Evolutionary conservation across 2,797 vertebrate species (phyloP).

Genomic region (Tympanoctomys barrerae): DNA sequence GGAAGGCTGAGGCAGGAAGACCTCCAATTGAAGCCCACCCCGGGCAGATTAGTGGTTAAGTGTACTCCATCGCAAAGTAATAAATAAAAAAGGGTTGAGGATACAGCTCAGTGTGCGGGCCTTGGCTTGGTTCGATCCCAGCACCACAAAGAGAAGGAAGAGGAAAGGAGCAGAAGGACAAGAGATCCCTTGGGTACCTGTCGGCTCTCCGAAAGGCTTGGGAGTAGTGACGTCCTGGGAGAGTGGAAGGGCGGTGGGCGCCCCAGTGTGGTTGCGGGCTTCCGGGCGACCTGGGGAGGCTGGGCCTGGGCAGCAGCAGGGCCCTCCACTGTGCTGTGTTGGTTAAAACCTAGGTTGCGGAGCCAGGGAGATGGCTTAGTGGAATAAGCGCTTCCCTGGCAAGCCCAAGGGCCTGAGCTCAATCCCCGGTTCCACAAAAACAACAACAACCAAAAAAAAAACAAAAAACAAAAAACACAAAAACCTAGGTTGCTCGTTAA

Average conservation of each 20-base stretch:
- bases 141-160: not conserved
- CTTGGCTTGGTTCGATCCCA: not conserved
- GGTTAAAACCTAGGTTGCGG: not conserved
- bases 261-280: not conserved
- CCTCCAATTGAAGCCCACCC: not conserved
- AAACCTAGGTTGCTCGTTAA: not conserved
- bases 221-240: rapidly evolving
- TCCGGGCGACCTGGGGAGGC: not conserved
- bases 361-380: too few relatives aligned
- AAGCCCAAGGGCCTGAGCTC: too few relatives aligned
- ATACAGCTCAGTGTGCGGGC: not conserved
- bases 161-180: not conserved
- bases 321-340: not conserved
- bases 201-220: rapidly evolving
- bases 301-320: not conserved
- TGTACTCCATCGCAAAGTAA: not conserved
- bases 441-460: too few relatives aligned
- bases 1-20: not conserved
- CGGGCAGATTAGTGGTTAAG: too few relatives aligned
- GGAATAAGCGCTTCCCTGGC: too few relatives aligned
- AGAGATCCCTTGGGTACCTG: not conserved
- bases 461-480: not conserved
- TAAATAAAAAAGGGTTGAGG: too few relatives aligned
- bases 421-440: too few relatives aligned
- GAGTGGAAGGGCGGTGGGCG: not conserved